Evolutionary conservation across 2,888 invertebrate genomes (phyloP).

Genomic region (Dascillus cervinus): DNA sequence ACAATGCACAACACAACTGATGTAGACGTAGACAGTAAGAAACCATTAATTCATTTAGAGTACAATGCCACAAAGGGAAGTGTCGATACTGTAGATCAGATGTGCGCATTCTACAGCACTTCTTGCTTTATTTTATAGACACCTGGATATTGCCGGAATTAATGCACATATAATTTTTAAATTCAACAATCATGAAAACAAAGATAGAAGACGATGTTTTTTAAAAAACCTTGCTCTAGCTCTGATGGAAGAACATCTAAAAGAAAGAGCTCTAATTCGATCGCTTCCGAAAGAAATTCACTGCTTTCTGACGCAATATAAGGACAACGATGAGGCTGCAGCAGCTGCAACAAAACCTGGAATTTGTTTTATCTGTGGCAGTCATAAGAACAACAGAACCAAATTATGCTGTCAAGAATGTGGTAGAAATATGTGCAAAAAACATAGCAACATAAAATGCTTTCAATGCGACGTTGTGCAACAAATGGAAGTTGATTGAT

Average conservation of each 20-base stretch:
- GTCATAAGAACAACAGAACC: too few species aligned
- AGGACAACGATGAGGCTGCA: too few species aligned
- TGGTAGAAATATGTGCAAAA: constrained; percentile 3
- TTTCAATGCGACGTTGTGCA: too few species aligned
- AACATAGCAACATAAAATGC: constrained; percentile 5
- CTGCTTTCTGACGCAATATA: too few species aligned
- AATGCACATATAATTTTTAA: constrained; percentile 19
- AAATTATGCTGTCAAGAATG: constrained; percentile 3
- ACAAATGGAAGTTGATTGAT: too few species aligned
- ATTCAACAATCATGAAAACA: constrained; percentile 8
- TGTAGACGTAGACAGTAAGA: constrained; percentile 19
- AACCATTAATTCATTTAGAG: constrained; percentile 17
- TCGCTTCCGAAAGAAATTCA: too few species aligned
- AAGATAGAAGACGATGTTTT: constrained; percentile 11
- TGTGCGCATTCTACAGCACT: constrained; percentile 18
- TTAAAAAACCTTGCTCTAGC: constrained; percentile 13
- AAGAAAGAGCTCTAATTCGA: too few species aligned
- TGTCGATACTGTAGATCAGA: too few species aligned
- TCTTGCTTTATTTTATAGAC: too few species aligned
- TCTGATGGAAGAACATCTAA: constrained; percentile 16
- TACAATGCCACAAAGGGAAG: constrained; percentile 25
- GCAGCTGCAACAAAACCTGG: too few species aligned
- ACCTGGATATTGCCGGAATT: constrained; percentile 21
- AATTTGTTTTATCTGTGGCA: too few species aligned
- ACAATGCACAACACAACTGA: constrained; percentile 16